phyloP scores from a whole-genome alignment of 2,888 invertebrate species.

The Drepana falcataria region DNA sequence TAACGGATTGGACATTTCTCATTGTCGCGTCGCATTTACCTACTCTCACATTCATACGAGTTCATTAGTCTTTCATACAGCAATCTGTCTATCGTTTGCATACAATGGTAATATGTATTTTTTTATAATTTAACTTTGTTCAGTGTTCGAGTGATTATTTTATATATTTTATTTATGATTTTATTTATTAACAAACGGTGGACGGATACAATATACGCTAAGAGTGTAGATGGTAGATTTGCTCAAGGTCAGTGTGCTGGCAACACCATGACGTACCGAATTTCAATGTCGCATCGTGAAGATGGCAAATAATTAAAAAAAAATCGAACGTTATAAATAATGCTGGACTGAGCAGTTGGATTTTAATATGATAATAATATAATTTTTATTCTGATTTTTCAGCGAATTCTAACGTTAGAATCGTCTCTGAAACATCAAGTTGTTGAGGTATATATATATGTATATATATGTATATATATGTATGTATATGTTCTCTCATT shows the following conservation, averaged over 20 bases:
- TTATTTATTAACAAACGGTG: neutral
- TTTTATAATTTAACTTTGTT: neutral
- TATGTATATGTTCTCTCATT: neutral
- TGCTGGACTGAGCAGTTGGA: neutral
- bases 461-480: neutral
- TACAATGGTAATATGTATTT: neutral
- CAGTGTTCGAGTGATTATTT: neutral
- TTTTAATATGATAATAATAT: too few relatives aligned
- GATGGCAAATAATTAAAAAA: too few relatives aligned
- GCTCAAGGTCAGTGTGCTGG: conserved; percentile 26
- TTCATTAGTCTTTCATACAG: neutral
- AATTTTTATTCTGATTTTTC: too few relatives aligned
- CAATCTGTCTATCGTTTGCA: neutral
- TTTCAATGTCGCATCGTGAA: conserved; percentile 3
- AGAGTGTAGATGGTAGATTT: conserved; percentile 23
- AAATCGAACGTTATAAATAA: neutral
- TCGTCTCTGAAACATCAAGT: neutral
- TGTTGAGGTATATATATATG: neutral
- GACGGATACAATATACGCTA: neutral
- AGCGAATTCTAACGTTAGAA: neutral
- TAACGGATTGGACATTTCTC: conserved; percentile 8
- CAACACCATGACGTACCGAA: conserved; percentile 15
- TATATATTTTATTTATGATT: neutral
- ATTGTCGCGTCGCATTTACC: conserved; percentile 15
- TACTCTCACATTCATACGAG: neutral